Conservation (phyloP, 2,113 vertebrate species). For the Lonchura striata region DNA sequence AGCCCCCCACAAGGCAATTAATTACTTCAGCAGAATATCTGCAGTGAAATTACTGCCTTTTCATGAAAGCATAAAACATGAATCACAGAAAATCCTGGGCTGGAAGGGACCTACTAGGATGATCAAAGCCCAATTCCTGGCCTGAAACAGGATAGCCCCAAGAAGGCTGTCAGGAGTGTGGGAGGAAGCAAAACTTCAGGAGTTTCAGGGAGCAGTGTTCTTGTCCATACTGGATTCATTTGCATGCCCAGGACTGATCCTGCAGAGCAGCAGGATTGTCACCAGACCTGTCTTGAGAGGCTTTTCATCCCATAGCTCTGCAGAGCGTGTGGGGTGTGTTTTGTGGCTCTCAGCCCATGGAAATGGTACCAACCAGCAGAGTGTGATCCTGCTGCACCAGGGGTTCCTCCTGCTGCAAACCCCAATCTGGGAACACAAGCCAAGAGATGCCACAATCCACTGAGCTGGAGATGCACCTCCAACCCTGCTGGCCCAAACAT, state of each 20-base stretch:
- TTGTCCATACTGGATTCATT: neutral
- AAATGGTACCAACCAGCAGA: neutral
- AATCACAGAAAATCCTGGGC: neutral
- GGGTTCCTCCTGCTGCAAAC: neutral
- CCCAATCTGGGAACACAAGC: fast-evolving
- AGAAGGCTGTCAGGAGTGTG: neutral
- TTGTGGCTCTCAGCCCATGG: neutral
- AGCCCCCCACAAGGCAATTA: neutral
- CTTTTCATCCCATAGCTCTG: neutral
- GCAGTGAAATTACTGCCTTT: neutral
- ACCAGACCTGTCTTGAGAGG: neutral
- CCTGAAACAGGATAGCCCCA: neutral
- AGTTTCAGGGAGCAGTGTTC: neutral
- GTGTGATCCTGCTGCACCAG: neutral
- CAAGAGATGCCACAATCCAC: neutral
- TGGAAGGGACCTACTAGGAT: neutral
- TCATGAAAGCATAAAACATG: neutral
- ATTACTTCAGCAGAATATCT: neutral
- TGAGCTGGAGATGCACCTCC: neutral
- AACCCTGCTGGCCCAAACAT: neutral
- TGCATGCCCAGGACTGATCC: neutral
- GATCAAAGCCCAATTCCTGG: neutral
- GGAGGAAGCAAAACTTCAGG: neutral
- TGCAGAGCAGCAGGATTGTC: conserved; percentile 8
- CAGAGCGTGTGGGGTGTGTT: neutral